Evolutionary conservation across 2,797 vertebrate genomes (phyloP).

Genomic region (Alca torda): DNA sequence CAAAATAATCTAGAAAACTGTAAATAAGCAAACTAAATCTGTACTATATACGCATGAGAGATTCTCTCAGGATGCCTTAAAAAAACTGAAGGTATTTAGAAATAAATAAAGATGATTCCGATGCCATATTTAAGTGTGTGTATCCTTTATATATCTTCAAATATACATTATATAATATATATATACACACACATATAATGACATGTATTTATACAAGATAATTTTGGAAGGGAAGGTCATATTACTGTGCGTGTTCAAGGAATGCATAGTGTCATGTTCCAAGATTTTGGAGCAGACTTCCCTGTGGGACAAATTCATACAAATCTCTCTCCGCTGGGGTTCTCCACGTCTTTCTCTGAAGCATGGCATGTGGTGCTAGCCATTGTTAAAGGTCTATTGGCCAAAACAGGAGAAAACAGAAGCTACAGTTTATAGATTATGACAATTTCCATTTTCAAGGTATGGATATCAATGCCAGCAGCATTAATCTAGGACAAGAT

Average conservation of each 20-base stretch:
- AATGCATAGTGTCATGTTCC: neutral
- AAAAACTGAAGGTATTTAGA: neutral
- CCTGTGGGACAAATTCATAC: neutral
- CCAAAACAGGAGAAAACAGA: neutral
- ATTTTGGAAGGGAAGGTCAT: neutral
- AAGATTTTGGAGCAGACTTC: neutral
- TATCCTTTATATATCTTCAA: neutral
- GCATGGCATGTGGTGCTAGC: neutral
- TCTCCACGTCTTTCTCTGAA: neutral
- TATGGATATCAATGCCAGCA: neutral
- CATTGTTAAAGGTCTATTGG: neutral
- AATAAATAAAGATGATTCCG: neutral
- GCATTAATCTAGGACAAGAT: neutral
- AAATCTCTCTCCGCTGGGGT: neutral
- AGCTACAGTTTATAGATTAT: neutral
- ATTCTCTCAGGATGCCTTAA: neutral
- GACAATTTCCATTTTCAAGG: neutral
- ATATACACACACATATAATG: neutral
- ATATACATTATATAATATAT: neutral
- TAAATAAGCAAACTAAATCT: conserved; percentile 49
- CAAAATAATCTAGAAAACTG: conserved; percentile 43
- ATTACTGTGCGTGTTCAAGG: neutral
- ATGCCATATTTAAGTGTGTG: neutral
- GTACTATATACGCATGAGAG: neutral
- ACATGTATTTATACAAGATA: neutral